Percentiles rank a stretch among this genome's conserved stretches.
Evolutionary conservation across 2,797 vertebrate genomes (phyloP).

Genomic region (Aldrovandia affinis): DNA sequence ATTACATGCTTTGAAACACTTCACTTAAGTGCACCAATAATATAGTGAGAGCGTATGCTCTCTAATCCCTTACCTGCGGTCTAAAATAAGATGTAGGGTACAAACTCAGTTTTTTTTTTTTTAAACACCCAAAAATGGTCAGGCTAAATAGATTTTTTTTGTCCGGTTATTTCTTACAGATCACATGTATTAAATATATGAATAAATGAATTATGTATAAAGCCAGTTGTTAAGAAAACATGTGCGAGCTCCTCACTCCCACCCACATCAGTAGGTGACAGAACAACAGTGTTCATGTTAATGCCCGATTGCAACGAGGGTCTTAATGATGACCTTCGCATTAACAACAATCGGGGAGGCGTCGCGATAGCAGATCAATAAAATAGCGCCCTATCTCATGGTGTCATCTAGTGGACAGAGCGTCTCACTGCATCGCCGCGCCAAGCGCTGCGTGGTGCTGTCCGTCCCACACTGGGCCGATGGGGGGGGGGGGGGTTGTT

Average conservation of each 20-base stretch:
- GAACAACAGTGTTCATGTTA: background rate
- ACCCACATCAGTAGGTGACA: background rate
- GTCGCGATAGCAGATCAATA: slow-evolving; percentile 59
- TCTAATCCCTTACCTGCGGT: slow-evolving; percentile 85
- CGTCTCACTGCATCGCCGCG: slow-evolving; percentile 78
- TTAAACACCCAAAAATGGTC: slow-evolving; percentile 50
- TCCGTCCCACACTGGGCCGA: background rate
- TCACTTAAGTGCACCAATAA: slow-evolving; percentile 91
- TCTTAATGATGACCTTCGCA: background rate
- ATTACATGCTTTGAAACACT: slow-evolving; percentile 90
- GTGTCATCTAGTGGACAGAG: slow-evolving; percentile 95
- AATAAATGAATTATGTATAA: background rate
- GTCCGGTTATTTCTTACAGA: background rate
- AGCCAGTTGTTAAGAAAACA: background rate
- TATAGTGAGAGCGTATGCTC: slow-evolving; percentile 81
- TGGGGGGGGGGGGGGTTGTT: background rate
- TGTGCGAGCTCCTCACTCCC: background rate
- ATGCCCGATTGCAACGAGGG: background rate
- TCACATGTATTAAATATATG: background rate
- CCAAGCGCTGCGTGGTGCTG: background rate
- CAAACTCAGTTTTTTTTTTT: slow-evolving; percentile 57
- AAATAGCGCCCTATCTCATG: slow-evolving; percentile 84
- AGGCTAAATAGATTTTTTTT: slow-evolving; percentile 50
- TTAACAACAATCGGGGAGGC: background rate
- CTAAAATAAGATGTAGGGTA: slow-evolving; percentile 57